Percentiles rank a stretch among this genome's conserved stretches.
phyloP scores from a whole-genome alignment of 2,888 invertebrate species.

The Serrognathus titanus region DNA sequence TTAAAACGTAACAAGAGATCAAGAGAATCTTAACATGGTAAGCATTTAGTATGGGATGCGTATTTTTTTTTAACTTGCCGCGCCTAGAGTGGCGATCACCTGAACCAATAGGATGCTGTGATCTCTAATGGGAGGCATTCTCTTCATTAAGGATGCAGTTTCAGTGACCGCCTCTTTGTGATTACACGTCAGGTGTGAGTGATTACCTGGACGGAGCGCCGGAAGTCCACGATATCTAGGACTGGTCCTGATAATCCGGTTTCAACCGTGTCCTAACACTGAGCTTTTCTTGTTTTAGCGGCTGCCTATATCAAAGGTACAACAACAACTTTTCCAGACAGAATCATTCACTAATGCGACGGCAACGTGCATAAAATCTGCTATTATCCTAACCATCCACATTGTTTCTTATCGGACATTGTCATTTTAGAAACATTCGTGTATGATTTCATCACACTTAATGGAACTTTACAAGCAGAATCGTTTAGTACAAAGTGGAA shows the following conservation, averaged over 20 bases:
- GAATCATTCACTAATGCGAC: not conserved
- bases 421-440: too few species aligned
- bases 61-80: constrained; percentile 27
- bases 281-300: constrained; percentile 11
- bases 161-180: constrained; percentile 47
- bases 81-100: constrained; percentile 27
- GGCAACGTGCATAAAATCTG: not conserved
- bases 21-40: constrained; percentile 36
- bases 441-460: too few species aligned
- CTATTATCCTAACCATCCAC: not conserved
- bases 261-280: constrained; percentile 17
- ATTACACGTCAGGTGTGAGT: constrained; percentile 50
- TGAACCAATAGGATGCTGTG: constrained; percentile 42
- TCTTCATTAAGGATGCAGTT: constrained; percentile 46
- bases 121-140: constrained; percentile 28
- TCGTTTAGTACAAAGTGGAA: too few species aligned
- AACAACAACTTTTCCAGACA: too few species aligned
- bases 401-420: too few species aligned
- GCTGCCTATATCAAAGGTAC: constrained; percentile 18
- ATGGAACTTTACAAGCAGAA: too few species aligned
- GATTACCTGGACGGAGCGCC: constrained; percentile 46
- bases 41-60: constrained; percentile 25
- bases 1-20: constrained; percentile 28
- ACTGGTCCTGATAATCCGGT: constrained; percentile 38
- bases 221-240: constrained; percentile 42